A percentile compares a stretch with the other conserved stretches of the same genome.
Conservation (phyloP, 2,888 invertebrate genomes). For the Ptilodon capucinus region DNA sequence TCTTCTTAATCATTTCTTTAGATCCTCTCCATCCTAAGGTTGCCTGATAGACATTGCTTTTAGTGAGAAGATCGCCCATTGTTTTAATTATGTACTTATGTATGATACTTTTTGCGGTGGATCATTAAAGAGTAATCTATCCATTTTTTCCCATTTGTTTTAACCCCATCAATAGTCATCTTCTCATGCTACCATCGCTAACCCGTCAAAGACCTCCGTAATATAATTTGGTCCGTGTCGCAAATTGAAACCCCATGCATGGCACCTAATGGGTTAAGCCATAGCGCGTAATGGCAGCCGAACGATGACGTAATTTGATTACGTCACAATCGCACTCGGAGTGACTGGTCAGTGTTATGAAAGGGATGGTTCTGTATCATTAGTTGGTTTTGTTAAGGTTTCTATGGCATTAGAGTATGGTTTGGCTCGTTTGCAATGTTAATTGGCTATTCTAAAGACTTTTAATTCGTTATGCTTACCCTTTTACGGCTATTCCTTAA, state of each 20-base stretch:
- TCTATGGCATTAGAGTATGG: neutral
- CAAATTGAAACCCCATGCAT: slow-evolving; percentile 50
- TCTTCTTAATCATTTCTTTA: too few species aligned
- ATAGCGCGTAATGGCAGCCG: slow-evolving; percentile 24
- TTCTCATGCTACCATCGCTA: slow-evolving; percentile 24
- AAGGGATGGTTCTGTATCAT: slow-evolving; percentile 15
- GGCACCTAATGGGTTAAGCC: slow-evolving; percentile 55
- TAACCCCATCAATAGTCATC: slow-evolving; percentile 8
- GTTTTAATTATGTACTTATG: too few species aligned
- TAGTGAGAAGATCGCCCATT: too few species aligned
- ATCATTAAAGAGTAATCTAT: too few species aligned
- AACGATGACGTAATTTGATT: slow-evolving; percentile 53
- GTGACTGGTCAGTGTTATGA: slow-evolving; percentile 35
- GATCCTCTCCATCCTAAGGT: too few species aligned
- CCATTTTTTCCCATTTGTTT: too few species aligned
- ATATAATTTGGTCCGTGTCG: slow-evolving; percentile 57
- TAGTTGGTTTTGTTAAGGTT: neutral
- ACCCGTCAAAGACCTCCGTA: slow-evolving; percentile 47
- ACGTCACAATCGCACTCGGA: slow-evolving; percentile 38
- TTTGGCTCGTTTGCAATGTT: too few species aligned
- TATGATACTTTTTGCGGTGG: too few species aligned
- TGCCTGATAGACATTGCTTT: too few species aligned
- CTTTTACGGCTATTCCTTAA: too few species aligned
- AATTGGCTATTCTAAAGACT: too few species aligned
- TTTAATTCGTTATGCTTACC: too few species aligned